Percentiles rank a stretch among this genome's conserved stretches.
Evolutionary conservation across 2,797 vertebrate genomes (phyloP).

Genomic region (Girardinus metallicus): DNA sequence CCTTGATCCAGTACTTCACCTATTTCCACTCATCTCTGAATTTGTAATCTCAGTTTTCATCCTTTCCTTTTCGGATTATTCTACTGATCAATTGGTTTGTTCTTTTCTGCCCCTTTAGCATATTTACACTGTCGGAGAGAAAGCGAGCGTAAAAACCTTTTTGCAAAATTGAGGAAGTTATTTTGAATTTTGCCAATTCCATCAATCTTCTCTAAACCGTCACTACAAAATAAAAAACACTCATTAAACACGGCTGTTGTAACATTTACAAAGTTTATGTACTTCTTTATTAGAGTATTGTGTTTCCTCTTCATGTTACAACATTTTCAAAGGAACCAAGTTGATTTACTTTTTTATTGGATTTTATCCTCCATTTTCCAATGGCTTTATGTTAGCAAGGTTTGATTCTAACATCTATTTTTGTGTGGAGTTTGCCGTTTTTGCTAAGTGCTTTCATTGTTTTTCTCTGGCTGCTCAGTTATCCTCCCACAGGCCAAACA

Average conservation of each 20-base stretch:
- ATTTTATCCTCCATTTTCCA: not conserved
- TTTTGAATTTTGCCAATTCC: no score
- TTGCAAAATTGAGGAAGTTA: not conserved
- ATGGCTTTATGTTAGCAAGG: not conserved
- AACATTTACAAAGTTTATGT: not conserved
- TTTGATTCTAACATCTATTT: not conserved
- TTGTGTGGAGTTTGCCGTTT: not conserved
- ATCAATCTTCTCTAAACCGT: no score
- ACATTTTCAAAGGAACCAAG: not conserved
- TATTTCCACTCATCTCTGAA: not conserved
- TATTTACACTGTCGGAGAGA: not conserved
- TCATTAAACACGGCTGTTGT: not conserved
- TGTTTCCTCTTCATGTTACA: not conserved
- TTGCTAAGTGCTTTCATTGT: not conserved
- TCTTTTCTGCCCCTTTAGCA: not conserved
- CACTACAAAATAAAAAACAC: no score
- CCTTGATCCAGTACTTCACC: not conserved
- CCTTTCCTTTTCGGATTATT: not conserved
- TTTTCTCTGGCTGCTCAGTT: not conserved
- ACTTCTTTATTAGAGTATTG: not conserved
- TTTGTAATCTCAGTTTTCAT: not conserved
- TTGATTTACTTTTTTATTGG: not conserved
- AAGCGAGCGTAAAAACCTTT: not conserved
- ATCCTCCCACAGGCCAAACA: constrained; percentile 8
- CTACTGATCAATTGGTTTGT: not conserved